phyloP scores from a whole-genome alignment of 2,797 vertebrate species.

The Epinephelus coioides region DNA sequence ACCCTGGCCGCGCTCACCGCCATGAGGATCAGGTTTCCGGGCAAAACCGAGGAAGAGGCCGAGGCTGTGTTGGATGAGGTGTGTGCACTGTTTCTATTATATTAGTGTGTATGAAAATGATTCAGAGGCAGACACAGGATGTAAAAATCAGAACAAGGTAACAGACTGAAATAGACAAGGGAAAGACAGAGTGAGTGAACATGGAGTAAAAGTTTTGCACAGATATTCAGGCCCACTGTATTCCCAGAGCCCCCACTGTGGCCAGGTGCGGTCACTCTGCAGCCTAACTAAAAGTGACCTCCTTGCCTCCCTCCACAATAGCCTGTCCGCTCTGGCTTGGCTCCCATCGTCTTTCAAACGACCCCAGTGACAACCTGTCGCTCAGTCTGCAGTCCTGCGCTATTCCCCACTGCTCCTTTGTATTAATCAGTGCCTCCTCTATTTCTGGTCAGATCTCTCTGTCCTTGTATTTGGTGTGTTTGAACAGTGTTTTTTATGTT shows the following conservation, averaged over 20 bases:
- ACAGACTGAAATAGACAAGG: not conserved
- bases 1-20: slow-evolving; percentile 93
- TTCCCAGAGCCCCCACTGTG: slow-evolving; percentile 54
- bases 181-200: slow-evolving; percentile 2
- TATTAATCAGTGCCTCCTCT: slow-evolving; percentile 61
- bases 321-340: slow-evolving; percentile 48
- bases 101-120: not conserved
- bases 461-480: slow-evolving; percentile 20
- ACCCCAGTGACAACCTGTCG: slow-evolving; percentile 61
- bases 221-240: slow-evolving; percentile 22
- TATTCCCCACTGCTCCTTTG: slow-evolving; percentile 56
- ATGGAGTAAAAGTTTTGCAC: not conserved
- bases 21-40: slow-evolving; percentile 95
- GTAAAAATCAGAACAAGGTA: not conserved
- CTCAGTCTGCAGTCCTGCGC: slow-evolving; percentile 24
- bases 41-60: slow-evolving; percentile 95
- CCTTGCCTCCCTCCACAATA: slow-evolving; percentile 56
- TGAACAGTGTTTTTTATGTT: slow-evolving; percentile 2
- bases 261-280: slow-evolving; percentile 60
- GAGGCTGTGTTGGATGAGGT: slow-evolving; percentile 95
- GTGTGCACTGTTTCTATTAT: slow-evolving; percentile 68
- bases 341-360: slow-evolving; percentile 74
- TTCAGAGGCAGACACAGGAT: not conserved
- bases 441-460: slow-evolving; percentile 33
- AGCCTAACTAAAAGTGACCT: slow-evolving; percentile 67